These are phyloP conservation scores for Pseudobourletiella spinata DNA, from an alignment of 1,140 invertebrate species.

Conservation along the genomic window DNA sequence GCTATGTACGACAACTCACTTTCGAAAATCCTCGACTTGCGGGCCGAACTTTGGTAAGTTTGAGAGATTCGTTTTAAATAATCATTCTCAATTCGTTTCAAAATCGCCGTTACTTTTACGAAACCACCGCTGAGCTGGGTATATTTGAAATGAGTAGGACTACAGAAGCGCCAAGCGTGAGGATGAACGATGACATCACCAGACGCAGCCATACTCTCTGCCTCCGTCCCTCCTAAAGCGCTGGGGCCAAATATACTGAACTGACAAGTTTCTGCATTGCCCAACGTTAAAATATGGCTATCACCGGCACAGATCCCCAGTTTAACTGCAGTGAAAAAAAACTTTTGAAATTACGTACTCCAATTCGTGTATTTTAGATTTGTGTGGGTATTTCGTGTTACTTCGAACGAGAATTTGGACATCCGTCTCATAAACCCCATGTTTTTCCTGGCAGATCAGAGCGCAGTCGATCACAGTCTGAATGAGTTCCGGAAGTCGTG, in stretches of 20 bases:
- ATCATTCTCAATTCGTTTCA: too few species aligned
- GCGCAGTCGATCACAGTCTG: constrained; percentile 29
- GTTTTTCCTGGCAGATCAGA: constrained; percentile 30
- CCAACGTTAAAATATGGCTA: constrained; percentile 13
- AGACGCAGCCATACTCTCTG: constrained; percentile 22
- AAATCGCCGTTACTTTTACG: too few species aligned
- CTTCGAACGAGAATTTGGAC: constrained; percentile 25
- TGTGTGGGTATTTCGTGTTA: too few species aligned
- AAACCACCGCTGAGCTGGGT: too few species aligned
- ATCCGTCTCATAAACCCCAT: constrained; percentile 25
- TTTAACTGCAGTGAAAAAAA: constrained; percentile 14
- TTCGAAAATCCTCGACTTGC: too few species aligned
- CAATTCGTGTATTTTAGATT: too few species aligned
- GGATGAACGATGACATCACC: constrained; percentile 20
- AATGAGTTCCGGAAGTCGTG: constrained; percentile 3
- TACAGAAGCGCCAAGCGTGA: constrained; percentile 8
- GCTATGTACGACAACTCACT: too few species aligned
- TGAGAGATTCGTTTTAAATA: too few species aligned
- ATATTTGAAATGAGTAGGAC: too few species aligned
- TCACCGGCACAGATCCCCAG: constrained; percentile 14
- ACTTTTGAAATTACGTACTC: too few species aligned
- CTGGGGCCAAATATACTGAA: constrained; percentile 24
- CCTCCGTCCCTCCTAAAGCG: constrained; percentile 15
- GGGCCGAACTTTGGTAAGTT: too few species aligned
- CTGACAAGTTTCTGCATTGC: constrained; percentile 21